Percentiles rank a stretch among this genome's conserved stretches.
These are phyloP conservation scores for Drosophila yakuba DNA, from an alignment of 1,140 invertebrate genomes.

Conservation along the genomic window DNA sequence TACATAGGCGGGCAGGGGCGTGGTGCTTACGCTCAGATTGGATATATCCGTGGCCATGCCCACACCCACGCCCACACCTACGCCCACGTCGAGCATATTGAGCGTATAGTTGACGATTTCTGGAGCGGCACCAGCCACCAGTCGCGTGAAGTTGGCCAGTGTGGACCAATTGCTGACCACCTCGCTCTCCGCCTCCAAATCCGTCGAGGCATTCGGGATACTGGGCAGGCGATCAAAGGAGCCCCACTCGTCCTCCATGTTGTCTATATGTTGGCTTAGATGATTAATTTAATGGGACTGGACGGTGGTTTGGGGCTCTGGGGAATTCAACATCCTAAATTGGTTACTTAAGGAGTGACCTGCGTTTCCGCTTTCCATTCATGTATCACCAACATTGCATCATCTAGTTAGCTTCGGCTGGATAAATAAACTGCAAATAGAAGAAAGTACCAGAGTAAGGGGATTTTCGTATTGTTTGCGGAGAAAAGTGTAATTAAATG, in stretches of 20 bases:
- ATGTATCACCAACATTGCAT: background rate
- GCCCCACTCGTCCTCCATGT: conserved; percentile 33
- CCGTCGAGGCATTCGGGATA: conserved; percentile 3
- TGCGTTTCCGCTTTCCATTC: background rate
- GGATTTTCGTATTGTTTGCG: background rate
- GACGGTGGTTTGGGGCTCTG: conserved; percentile 8
- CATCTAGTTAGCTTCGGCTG: background rate
- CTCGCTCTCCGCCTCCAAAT: conserved; percentile 35
- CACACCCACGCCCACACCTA: conserved; percentile 47
- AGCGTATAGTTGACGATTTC: conserved; percentile 68
- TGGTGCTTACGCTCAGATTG: conserved; percentile 14
- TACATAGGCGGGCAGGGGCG: conserved; percentile 54
- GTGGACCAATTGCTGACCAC: conserved; percentile 46
- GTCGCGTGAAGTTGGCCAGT: conserved; percentile 56
- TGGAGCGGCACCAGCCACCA: conserved; percentile 46
- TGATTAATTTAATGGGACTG: background rate
- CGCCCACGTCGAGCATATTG: conserved; percentile 56
- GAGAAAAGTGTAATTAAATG: background rate
- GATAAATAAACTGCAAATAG: conserved; percentile 12
- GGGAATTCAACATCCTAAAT: conserved; percentile 4
- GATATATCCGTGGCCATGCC: conserved; percentile 41
- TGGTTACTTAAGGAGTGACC: background rate
- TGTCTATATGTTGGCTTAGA: too few species aligned
- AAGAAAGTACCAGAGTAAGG: background rate
- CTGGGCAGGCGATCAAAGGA: conserved; percentile 24